Base-by-base conservation (phyloP, 2,888 invertebrate species). In the Stictocephala bisonia region DNA sequence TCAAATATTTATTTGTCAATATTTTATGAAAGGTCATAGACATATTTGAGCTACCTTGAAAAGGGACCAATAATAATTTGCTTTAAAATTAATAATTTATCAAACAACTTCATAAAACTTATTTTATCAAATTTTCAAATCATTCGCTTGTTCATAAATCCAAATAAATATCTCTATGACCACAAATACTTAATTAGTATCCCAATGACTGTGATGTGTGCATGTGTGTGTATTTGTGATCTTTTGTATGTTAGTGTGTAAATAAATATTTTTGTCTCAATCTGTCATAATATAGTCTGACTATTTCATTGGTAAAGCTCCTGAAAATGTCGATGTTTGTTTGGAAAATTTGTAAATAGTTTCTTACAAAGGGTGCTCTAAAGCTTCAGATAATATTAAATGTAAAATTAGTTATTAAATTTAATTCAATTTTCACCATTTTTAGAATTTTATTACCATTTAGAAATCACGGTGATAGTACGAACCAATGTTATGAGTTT, bases 121-220 rank as follows among this genome's bases (percentile, higher is more conserved):
- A n/a, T n/a, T n/a, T n/a, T n/a, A n/a, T n/a, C n/a, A n/a, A n/a
- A n/a, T n/a, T n/a, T n/a, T n/a, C n/a, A n/a, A n/a, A n/a, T n/a
- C n/a, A n/a, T n/a, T n/a, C n/a, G n/a, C n/a, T n/a, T n/a, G n/a
- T n/a, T n/a, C n/a, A n/a, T n/a, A n/a, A n/a, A n/a, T n/a, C n/a
- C 31, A 3, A 29, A 3, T 51, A 11, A 1, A 60, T 64, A 41
- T 44, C 22, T 44, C 60, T 64, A 24, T 44, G 44, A 64, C 64
- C 41, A 1, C 27, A 9, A 18, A 18, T 15, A 56, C 27, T 27
- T 11, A 56, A 56, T 27, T 56, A 24, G 29, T 56, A 29, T 50
- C n/a, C 31, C 11, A 56, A 29, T 64, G 64, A 44, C 64, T 64
- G 64, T 64, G 64, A 64, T 64, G n/a, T 64, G 64, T 44, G 40